Evolutionary conservation across 2,888 invertebrate species (phyloP).

Genomic region (Margaritifera margaritifera): DNA sequence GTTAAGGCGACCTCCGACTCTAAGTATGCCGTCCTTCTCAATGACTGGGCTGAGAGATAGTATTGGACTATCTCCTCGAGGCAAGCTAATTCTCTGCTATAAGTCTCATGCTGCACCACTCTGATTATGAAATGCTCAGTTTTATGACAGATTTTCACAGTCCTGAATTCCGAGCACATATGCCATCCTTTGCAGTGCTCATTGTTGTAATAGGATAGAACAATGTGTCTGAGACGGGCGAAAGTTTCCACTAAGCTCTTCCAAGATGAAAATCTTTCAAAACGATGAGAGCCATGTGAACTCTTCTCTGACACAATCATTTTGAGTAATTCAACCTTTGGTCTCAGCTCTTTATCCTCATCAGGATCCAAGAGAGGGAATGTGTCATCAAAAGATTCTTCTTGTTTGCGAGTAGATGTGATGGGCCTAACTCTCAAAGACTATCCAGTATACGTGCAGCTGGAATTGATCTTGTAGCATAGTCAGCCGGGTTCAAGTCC

Average conservation of each 20-base stretch:
- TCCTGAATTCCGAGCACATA: neutral
- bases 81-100: slow-evolving; percentile 13
- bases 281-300: slow-evolving; percentile 9
- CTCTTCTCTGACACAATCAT: neutral
- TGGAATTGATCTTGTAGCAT: slow-evolving; percentile 20
- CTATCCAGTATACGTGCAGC: slow-evolving; percentile 10
- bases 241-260: slow-evolving; percentile 17
- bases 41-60: slow-evolving; percentile 15
- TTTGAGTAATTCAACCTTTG: slow-evolving; percentile 3
- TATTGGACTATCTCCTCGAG: slow-evolving; percentile 11
- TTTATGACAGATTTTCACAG: slow-evolving; percentile 1
- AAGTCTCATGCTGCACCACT: slow-evolving; percentile 22
- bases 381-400: neutral
- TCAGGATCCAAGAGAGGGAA: slow-evolving; percentile 18
- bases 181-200: slow-evolving; percentile 23
- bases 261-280: slow-evolving; percentile 32
- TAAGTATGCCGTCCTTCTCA: slow-evolving; percentile 18
- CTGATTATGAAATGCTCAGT: slow-evolving; percentile 17
- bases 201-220: neutral
- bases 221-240: slow-evolving; percentile 2
- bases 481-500: slow-evolving; percentile 30
- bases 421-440: slow-evolving; percentile 29
- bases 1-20: slow-evolving; percentile 29
- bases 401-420: neutral
- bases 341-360: slow-evolving; percentile 20